These are phyloP conservation scores for Limnephilus rhombicus DNA, from an alignment of 2,888 invertebrate species.

Conservation along the genomic window DNA sequence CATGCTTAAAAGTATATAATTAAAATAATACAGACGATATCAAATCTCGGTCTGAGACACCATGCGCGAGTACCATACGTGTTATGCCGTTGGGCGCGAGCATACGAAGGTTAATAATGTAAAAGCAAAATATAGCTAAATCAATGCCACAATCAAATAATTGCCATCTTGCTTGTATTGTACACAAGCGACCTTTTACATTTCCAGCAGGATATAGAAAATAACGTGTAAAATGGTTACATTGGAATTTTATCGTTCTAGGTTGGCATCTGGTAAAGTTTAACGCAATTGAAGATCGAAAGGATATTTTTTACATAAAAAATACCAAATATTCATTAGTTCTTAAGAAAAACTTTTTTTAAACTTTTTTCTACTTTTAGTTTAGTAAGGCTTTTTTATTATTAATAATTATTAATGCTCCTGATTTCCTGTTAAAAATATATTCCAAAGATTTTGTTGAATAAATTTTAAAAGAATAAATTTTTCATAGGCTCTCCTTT, in stretches of 20 bases:
- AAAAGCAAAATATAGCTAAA: not conserved
- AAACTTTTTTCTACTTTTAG: slow-evolving; percentile 20
- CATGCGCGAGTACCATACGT: too few species aligned
- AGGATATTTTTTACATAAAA: slow-evolving; percentile 48
- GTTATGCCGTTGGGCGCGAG: too few species aligned
- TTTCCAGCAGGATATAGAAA: not conserved
- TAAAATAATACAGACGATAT: too few species aligned
- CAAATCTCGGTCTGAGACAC: too few species aligned
- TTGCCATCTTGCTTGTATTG: not conserved
- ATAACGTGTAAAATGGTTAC: slow-evolving; percentile 29
- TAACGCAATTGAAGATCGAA: slow-evolving; percentile 54
- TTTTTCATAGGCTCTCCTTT: slow-evolving; percentile 66
- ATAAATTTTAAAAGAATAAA: slow-evolving; percentile 52
- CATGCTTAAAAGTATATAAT: too few species aligned
- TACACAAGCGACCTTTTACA: not conserved
- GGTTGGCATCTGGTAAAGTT: slow-evolving; percentile 61
- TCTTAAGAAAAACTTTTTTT: not conserved
- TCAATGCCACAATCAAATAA: not conserved
- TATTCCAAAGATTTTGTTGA: slow-evolving; percentile 4
- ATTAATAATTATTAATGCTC: not conserved
- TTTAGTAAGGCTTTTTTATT: slow-evolving; percentile 7
- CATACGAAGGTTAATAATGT: not conserved
- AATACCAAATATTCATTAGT: slow-evolving; percentile 26
- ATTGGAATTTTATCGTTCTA: slow-evolving; percentile 62
- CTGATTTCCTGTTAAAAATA: not conserved